Evolutionary conservation across 2,113 vertebrate species (phyloP), one percentile per base, ranked within the genome.

Genomic region (Lepisosteus oculatus): DNA sequence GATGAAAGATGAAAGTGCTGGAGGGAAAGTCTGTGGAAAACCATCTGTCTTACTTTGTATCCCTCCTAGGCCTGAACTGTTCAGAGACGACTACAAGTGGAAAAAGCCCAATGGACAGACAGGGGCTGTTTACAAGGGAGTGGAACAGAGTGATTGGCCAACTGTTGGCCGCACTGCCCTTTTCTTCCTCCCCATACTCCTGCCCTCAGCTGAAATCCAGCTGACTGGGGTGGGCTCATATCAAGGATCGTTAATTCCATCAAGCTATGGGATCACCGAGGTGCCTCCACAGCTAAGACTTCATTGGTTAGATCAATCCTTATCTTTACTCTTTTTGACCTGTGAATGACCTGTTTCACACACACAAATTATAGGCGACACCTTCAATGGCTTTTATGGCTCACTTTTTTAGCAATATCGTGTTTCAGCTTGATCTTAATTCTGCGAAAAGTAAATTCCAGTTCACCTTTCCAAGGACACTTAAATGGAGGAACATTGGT

Each of bases 1-100:
- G 93, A 94, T 93, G 90, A 91, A 91, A 95, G 93, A 96, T 94
- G 92, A 95, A 94, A 94, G 94, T 90, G 90, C 93, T 94, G 81
- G 88, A 92, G 92, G 90, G 88, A 81, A 88, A 90, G 86, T 85
- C 88, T 86, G 88, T 72, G 85, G 88, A 88, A 87, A 91, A 92
- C 94, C 94, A 96, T 95, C 94, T 95, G 95, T 93, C 92, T 85
- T 86, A 81, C 85, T 92, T 80, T 75, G 86, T 88, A 89, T 87
- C 86, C 83, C 79, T 87, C 85, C 85, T 82, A 85, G 91, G 85
- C 84, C 90, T 84, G 78, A 72, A 73, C 81, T 67, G 80, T 67
- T 71, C 77, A 78, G 80, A 61, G 71, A 84, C 1, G 75, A 80
- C 82, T 81, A 69, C 79, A 75, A 1, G 76, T 77, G 73, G 75